phyloP scores from a whole-genome alignment of 2,888 invertebrate species.

The Crocallis elinguaria region DNA sequence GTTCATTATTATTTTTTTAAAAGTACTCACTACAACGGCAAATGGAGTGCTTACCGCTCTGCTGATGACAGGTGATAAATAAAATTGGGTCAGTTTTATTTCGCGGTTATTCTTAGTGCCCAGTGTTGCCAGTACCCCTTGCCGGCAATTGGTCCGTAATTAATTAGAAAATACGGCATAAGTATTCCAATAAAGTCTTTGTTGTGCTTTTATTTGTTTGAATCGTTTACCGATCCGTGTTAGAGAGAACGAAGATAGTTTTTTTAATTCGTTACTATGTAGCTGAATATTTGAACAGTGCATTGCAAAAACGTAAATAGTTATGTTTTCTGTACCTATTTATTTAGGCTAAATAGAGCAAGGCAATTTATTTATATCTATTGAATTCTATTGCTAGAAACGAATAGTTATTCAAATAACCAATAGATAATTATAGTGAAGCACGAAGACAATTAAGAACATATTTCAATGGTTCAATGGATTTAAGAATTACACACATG shows the following conservation, averaged over 20 bases:
- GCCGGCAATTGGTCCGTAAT: slow-evolving; percentile 23
- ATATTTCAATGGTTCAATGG: slow-evolving; percentile 8
- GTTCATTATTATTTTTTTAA: slow-evolving; percentile 42
- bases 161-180: slow-evolving; percentile 23
- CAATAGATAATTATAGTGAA: background rate
- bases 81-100: slow-evolving; percentile 42
- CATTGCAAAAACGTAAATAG: background rate
- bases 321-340: too few species aligned
- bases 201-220: slow-evolving; percentile 8
- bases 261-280: too few species aligned
- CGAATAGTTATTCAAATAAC: background rate
- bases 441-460: slow-evolving; percentile 1
- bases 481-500: slow-evolving; percentile 12
- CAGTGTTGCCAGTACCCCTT: slow-evolving; percentile 9
- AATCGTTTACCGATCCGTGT: background rate
- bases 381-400: background rate
- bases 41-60: slow-evolving; percentile 34
- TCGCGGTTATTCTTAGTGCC: slow-evolving; percentile 24
- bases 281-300: background rate
- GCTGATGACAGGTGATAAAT: slow-evolving; percentile 46
- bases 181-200: slow-evolving; percentile 1
- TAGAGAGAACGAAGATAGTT: background rate
- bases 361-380: background rate
- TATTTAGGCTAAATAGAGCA: too few species aligned
- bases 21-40: slow-evolving; percentile 27